phyloP scores from a whole-genome alignment of 2,888 invertebrate genomes.

The Hipparchia sbordonii region DNA sequence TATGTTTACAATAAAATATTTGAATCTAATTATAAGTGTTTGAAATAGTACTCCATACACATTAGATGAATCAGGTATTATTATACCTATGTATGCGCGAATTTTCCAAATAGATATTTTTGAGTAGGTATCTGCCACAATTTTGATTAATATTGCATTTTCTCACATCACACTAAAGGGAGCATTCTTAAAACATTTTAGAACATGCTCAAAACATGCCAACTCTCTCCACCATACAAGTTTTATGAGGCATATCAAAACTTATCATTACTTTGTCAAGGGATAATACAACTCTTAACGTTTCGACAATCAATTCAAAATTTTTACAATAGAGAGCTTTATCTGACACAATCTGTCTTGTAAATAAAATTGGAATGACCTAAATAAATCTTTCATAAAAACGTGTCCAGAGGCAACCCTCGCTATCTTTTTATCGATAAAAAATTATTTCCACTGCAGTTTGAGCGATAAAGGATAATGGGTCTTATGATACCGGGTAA shows the following conservation, averaged over 20 bases:
- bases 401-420: conserved; percentile 38
- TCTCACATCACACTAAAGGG: no score
- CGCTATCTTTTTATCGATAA: conserved; percentile 20
- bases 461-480: conserved; percentile 15
- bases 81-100: no score
- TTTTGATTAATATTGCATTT: no score
- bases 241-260: conserved; percentile 30
- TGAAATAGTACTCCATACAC: neutral
- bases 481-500: conserved; percentile 5
- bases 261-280: conserved; percentile 25
- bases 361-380: conserved; percentile 51
- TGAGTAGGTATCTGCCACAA: no score
- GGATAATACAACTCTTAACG: conserved; percentile 33
- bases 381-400: conserved; percentile 55
- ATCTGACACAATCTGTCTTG: conserved; percentile 50
- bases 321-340: conserved; percentile 33
- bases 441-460: conserved; percentile 17
- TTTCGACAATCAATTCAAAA: conserved; percentile 37
- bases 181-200: neutral
- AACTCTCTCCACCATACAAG: conserved; percentile 17
- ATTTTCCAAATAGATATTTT: no score
- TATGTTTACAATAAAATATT: neutral
- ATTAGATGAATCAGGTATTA: no score
- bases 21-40: neutral
- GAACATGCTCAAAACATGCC: neutral